These are phyloP conservation scores for Agrilus biguttatus DNA, from an alignment of 2,888 invertebrate genomes.

Conservation along the genomic window DNA sequence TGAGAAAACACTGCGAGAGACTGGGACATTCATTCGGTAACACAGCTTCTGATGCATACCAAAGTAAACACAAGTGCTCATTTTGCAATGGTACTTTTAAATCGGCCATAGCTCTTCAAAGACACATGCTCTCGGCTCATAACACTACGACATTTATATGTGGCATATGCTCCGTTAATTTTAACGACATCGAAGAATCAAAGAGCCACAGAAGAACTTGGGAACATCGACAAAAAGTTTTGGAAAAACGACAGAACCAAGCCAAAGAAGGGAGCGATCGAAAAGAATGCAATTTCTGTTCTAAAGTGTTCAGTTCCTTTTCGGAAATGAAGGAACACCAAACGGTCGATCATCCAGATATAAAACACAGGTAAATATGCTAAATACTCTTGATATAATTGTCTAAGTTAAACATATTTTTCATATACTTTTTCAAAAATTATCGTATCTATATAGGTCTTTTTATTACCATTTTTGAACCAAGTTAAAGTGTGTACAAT, in stretches of 20 bases:
- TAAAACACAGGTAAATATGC: conserved; percentile 40
- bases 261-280: conserved; percentile 25
- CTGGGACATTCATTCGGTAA: conserved; percentile 29
- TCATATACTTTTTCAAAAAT: too few relatives aligned
- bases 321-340: conserved; percentile 48
- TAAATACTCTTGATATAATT: too few relatives aligned
- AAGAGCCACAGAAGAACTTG: conserved; percentile 49
- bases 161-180: conserved; percentile 49
- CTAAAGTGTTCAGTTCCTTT: conserved; percentile 37
- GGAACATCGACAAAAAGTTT: conserved; percentile 47
- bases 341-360: conserved; percentile 42
- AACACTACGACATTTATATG: conserved; percentile 48
- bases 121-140: conserved; percentile 49
- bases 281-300: conserved; percentile 48
- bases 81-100: conserved; percentile 44
- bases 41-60: conserved; percentile 50
- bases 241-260: conserved; percentile 22
- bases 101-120: conserved; percentile 49
- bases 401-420: too few relatives aligned
- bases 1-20: conserved; percentile 44
- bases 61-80: conserved; percentile 46
- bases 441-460: too few relatives aligned
- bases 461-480: too few relatives aligned
- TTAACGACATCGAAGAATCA: conserved; percentile 44
- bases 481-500: too few relatives aligned